Evolutionary conservation across 2,888 invertebrate genomes (phyloP).

Genomic region (Pecten maximus): DNA sequence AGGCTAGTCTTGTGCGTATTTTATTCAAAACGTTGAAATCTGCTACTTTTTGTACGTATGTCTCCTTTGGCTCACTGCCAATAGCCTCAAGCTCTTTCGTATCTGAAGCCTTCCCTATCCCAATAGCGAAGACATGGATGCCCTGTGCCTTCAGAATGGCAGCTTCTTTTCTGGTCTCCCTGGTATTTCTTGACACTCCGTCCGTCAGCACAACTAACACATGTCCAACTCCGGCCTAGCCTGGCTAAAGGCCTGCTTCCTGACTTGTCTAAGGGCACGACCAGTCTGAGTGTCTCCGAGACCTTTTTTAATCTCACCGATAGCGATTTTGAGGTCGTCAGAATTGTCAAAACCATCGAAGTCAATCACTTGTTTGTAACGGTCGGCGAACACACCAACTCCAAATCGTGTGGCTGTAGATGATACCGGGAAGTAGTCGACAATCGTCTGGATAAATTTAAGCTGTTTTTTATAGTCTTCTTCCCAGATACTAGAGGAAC

Average conservation of each 20-base stretch:
- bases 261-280: background rate
- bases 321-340: background rate
- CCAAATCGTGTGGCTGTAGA: background rate
- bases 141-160: background rate
- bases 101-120: background rate
- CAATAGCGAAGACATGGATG: background rate
- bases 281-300: background rate
- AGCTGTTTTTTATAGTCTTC: background rate
- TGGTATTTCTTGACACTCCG: background rate
- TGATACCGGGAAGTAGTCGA: constrained; percentile 1
- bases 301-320: background rate
- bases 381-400: background rate
- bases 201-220: background rate
- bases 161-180: background rate
- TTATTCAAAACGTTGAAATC: background rate
- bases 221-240: background rate
- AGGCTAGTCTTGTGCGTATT: background rate
- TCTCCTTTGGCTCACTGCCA: background rate
- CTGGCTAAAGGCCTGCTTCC: background rate
- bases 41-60: background rate
- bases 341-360: background rate
- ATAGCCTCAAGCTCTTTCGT: background rate
- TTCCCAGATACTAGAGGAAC: background rate
- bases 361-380: background rate
- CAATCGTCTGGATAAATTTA: background rate